These are phyloP conservation scores for Pentamera pediparva DNA, from an alignment of 53 echinoderm and acorn worm species.

Conservation along the genomic window DNA sequence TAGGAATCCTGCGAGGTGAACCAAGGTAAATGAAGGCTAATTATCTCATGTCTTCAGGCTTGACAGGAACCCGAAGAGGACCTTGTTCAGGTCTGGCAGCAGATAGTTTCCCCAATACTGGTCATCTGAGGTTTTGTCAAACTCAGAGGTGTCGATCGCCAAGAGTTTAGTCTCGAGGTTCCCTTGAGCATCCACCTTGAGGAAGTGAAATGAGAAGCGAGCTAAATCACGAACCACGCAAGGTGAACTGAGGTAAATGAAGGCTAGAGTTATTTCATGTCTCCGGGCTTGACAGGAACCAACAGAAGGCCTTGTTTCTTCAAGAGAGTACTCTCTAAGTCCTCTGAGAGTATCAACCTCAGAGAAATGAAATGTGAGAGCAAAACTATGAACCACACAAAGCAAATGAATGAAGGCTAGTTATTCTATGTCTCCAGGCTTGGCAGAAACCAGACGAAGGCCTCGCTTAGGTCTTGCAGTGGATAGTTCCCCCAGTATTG, in stretches of 20 bases:
- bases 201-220: not conserved
- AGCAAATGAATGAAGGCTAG: too few species aligned
- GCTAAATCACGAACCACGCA: not conserved
- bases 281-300: slow-evolving; percentile 55
- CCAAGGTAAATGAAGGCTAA: too few species aligned
- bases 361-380: not conserved
- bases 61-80: slow-evolving; percentile 60
- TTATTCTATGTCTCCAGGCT: not conserved
- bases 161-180: slow-evolving; percentile 57
- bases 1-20: too few species aligned
- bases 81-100: slow-evolving; percentile 74
- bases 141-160: slow-evolving; percentile 67
- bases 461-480: slow-evolving; percentile 71
- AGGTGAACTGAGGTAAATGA: too few species aligned
- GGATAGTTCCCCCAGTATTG: slow-evolving; percentile 55
- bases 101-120: slow-evolving; percentile 56
- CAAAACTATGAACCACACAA: not conserved
- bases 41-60: not conserved
- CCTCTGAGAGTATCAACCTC: slow-evolving; percentile 37
- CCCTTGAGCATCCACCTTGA: slow-evolving; percentile 42
- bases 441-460: slow-evolving; percentile 60
- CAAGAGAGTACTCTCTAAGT: slow-evolving; percentile 56
- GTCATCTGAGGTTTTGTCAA: slow-evolving; percentile 29
- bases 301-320: slow-evolving; percentile 77
- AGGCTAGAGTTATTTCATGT: too few species aligned